These are phyloP conservation scores for Calosoma granatense DNA, from an alignment of 1,140 invertebrate genomes.

Conservation along the genomic window DNA sequence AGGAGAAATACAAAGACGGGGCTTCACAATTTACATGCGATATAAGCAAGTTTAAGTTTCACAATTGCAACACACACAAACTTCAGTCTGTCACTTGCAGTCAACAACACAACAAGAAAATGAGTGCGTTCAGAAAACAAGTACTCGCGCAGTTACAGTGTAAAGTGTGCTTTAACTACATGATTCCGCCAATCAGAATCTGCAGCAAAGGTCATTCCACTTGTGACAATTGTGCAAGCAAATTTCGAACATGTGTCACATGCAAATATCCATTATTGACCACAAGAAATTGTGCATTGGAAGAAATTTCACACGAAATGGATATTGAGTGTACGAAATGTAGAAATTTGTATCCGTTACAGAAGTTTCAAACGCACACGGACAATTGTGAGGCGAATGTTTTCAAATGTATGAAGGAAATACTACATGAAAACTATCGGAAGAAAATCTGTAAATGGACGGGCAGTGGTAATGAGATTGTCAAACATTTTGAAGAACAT, in stretches of 20 bases:
- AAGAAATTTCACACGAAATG: neutral
- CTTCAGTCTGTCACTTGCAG: no score
- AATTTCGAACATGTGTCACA: neutral
- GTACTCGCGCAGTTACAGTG: neutral
- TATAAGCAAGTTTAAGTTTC: no score
- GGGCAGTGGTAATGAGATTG: neutral
- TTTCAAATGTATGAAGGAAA: neutral
- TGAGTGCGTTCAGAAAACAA: neutral
- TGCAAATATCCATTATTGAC: neutral
- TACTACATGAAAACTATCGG: neutral
- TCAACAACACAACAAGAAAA: no score
- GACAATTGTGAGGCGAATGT: neutral
- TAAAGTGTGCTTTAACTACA: neutral
- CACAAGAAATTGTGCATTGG: neutral
- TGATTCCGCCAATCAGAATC: neutral
- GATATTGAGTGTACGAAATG: neutral
- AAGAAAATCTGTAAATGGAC: conserved; percentile 1
- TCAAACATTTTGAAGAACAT: neutral
- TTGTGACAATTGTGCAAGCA: neutral
- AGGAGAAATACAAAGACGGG: no score
- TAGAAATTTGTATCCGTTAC: neutral
- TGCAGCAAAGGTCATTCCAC: neutral
- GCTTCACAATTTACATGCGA: no score
- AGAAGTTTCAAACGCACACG: neutral
- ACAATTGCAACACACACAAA: no score